phyloP scores from a whole-genome alignment of 2,888 invertebrate genomes.

The Xanthostigma xanthostigma region DNA sequence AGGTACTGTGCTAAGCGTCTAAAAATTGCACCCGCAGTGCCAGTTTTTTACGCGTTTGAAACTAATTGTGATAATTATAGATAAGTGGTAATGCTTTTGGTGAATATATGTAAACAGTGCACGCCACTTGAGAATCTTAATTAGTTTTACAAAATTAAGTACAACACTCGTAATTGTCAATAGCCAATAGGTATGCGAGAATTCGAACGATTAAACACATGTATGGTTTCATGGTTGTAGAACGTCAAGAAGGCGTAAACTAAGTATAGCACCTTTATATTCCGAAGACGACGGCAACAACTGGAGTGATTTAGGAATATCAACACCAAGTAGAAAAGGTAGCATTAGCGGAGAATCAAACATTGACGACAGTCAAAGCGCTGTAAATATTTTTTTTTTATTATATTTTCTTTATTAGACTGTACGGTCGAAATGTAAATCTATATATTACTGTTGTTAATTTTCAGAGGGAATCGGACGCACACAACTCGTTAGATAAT shows the following conservation, averaged over 20 bases:
- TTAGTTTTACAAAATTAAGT: too few relatives aligned
- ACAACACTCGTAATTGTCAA: too few relatives aligned
- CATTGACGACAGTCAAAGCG: conserved; percentile 24
- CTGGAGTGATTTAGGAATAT: conserved; percentile 67
- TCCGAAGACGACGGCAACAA: conserved; percentile 71
- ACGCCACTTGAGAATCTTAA: too few relatives aligned
- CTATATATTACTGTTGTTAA: not conserved
- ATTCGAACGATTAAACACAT: too few relatives aligned
- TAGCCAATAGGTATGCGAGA: too few relatives aligned
- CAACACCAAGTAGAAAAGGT: conserved; percentile 4
- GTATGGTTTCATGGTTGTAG: conserved; percentile 19
- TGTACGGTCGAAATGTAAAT: not conserved
- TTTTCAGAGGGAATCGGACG: conserved; percentile 2
- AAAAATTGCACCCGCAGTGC: too few relatives aligned
- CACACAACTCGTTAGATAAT: conserved; percentile 1
- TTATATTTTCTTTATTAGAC: not conserved
- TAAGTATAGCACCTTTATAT: conserved; percentile 46
- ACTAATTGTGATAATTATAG: too few relatives aligned
- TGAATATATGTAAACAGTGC: too few relatives aligned
- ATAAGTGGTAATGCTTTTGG: too few relatives aligned
- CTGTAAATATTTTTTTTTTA: not conserved
- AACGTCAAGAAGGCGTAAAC: conserved; percentile 39
- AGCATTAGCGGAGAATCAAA: conserved; percentile 20
- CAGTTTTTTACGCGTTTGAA: too few relatives aligned
- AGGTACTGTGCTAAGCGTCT: too few relatives aligned